Evolutionary conservation across 2,797 vertebrate species (phyloP).

Genomic region (Peromyscus aztecus): DNA sequence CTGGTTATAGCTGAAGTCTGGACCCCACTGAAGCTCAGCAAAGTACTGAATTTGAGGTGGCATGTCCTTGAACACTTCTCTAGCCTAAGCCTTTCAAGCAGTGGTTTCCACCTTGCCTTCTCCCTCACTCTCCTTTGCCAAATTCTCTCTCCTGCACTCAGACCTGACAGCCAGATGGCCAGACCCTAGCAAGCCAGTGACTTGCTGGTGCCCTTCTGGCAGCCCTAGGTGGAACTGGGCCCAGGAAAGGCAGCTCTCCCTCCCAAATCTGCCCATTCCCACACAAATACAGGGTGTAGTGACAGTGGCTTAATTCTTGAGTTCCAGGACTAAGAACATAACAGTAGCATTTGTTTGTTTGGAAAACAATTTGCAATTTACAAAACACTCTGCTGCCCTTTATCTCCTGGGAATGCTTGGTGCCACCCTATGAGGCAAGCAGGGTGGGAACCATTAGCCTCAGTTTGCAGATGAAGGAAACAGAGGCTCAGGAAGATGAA

Average conservation of each 20-base stretch:
- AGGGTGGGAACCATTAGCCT: constrained; percentile 55
- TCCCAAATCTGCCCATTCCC: background rate
- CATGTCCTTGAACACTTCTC: background rate
- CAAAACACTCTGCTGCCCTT: constrained; percentile 47
- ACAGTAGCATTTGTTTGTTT: background rate
- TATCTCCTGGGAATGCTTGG: constrained; percentile 70
- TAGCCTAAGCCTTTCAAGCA: background rate
- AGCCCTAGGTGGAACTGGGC: background rate
- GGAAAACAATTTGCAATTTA: constrained; percentile 70
- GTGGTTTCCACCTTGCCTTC: background rate
- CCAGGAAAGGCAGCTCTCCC: background rate
- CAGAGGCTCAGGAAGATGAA: constrained; percentile 60
- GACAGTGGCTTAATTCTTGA: background rate
- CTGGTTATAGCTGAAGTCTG: background rate
- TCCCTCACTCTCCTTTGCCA: background rate
- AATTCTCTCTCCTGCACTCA: background rate
- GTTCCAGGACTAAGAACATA: background rate
- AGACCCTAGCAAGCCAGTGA: background rate
- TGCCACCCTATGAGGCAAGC: constrained; percentile 70
- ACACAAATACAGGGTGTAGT: background rate
- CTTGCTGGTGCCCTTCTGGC: background rate
- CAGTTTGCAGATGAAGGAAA: constrained; percentile 61
- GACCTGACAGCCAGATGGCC: background rate
- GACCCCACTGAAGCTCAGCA: background rate
- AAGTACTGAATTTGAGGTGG: background rate